phyloP scores from a whole-genome alignment of 2,888 invertebrate genomes.

The Dione juno region DNA sequence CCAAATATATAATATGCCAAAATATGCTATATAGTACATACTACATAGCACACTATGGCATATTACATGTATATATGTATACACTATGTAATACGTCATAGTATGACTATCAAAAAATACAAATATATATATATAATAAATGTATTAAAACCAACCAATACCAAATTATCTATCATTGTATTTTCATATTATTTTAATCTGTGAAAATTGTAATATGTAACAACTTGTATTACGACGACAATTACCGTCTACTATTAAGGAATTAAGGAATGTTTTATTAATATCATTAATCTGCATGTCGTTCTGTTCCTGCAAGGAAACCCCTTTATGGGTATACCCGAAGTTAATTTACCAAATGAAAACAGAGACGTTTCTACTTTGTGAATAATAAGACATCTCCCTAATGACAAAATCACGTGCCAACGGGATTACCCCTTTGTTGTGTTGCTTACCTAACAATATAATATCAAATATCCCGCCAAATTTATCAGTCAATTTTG shows the following conservation, averaged over 20 bases:
- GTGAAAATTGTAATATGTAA: constrained; percentile 22
- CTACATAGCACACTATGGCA: no score
- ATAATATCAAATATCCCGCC: constrained; percentile 42
- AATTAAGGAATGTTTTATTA: constrained; percentile 60
- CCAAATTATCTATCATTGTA: no score
- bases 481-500: constrained; percentile 34
- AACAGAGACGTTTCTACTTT: constrained; percentile 68
- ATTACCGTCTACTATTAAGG: constrained; percentile 35
- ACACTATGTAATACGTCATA: no score
- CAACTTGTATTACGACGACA: constrained; percentile 34
- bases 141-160: no score
- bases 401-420: constrained; percentile 67
- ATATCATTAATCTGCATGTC: constrained; percentile 67
- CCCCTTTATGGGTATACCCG: constrained; percentile 61
- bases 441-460: constrained; percentile 45
- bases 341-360: constrained; percentile 72
- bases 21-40: no score
- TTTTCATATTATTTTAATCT: background rate
- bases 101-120: no score
- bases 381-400: constrained; percentile 74
- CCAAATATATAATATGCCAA: no score
- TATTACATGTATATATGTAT: no score
- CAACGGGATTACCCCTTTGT: constrained; percentile 51
- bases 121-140: no score
- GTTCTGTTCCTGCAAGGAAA: constrained; percentile 56